Conservation (phyloP, 2,888 invertebrate species). For the Volucella zonaria region DNA sequence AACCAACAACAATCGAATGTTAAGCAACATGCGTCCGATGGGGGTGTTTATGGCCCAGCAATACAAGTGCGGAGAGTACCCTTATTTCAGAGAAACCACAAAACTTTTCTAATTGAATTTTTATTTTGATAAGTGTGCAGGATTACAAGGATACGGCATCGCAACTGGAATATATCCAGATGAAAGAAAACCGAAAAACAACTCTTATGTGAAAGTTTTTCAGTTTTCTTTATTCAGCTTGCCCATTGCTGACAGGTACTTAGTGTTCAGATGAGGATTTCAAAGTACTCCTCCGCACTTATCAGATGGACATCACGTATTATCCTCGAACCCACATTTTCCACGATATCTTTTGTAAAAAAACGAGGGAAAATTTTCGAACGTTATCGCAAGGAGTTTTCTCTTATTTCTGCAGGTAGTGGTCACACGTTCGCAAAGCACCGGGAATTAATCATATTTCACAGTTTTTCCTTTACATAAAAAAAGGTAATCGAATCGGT, state of each 20-base stretch:
- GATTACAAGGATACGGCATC: neutral
- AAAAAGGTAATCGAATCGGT: conserved; percentile 69
- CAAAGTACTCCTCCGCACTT: conserved; percentile 53
- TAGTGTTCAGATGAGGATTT: conserved; percentile 20
- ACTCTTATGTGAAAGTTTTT: conserved; percentile 63
- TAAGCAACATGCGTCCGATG: conserved; percentile 27
- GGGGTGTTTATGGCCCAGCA: conserved; percentile 37
- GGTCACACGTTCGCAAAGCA: conserved; percentile 45
- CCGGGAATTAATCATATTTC: conserved; percentile 71
- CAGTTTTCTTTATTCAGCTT: neutral
- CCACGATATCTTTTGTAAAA: conserved; percentile 8
- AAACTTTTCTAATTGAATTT: conserved; percentile 72
- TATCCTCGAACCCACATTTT: conserved; percentile 53
- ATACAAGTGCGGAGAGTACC: conserved; percentile 35
- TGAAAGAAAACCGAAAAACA: conserved; percentile 59
- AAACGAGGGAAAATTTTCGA: neutral
- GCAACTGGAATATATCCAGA: conserved; percentile 53
- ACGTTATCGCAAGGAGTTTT: conserved; percentile 34
- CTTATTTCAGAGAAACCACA: conserved; percentile 56
- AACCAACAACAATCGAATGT: conserved; percentile 33
- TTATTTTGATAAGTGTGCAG: conserved; percentile 64
- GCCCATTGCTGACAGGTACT: conserved; percentile 26
- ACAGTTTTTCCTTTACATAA: conserved; percentile 60
- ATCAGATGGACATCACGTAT: conserved; percentile 72
- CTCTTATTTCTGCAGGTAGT: conserved; percentile 60